Conservation (phyloP, 2,797 vertebrate genomes). For the Catharus ustulatus region DNA sequence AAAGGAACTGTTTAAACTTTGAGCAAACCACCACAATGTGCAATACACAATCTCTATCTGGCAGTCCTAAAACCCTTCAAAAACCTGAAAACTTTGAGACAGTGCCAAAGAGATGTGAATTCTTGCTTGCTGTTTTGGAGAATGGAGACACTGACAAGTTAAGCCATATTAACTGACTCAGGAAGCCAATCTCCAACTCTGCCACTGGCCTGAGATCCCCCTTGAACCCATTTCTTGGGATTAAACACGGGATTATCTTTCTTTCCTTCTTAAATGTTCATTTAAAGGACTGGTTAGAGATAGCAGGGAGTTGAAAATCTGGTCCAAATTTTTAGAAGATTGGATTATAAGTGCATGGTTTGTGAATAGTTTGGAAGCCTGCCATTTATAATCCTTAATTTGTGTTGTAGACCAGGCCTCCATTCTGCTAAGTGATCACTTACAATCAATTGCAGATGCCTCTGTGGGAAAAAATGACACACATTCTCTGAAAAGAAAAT, state of each 20-base stretch:
- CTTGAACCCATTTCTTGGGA: slow-evolving; percentile 6
- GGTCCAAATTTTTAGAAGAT: not conserved
- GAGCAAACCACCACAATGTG: not conserved
- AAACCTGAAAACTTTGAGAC: not conserved
- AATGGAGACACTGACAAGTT: not conserved
- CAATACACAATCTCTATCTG: not conserved
- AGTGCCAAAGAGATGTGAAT: not conserved
- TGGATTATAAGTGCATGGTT: not conserved
- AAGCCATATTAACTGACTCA: not conserved
- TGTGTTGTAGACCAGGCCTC: not conserved
- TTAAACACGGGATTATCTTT: slow-evolving; percentile 27
- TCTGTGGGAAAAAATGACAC: not conserved
- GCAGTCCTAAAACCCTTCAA: not conserved
- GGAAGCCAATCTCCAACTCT: not conserved
- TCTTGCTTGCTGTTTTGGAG: not conserved
- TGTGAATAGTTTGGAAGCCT: not conserved
- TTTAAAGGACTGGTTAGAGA: slow-evolving; percentile 1
- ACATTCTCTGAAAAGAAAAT: not conserved
- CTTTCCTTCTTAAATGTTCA: not conserved
- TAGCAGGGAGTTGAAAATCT: not conserved
- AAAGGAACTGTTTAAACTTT: not conserved
- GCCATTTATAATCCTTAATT: not conserved
- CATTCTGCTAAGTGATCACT: not conserved
- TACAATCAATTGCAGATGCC: not conserved
- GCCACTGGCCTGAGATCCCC: not conserved